Conservation (phyloP, 1,140 invertebrate genomes). For the Stegodyphus mimosarum region DNA sequence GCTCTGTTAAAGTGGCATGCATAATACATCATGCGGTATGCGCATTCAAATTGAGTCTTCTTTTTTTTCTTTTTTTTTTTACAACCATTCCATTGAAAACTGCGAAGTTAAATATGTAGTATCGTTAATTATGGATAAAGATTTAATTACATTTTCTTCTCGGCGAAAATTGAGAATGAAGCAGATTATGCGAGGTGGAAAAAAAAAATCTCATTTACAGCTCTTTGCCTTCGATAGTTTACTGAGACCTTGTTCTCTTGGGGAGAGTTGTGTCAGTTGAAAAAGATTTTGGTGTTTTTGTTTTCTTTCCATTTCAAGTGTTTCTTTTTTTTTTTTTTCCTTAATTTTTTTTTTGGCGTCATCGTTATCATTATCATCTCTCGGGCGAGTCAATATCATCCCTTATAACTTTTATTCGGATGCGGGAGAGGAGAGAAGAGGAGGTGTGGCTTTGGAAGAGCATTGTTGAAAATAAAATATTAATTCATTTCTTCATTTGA, state of each 20-base stretch:
- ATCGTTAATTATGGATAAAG: conserved; percentile 56
- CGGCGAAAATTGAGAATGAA: conserved; percentile 20
- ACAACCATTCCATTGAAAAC: neutral
- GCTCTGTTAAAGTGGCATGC: conserved; percentile 17
- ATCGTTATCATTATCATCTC: neutral
- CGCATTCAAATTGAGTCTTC: conserved; percentile 19
- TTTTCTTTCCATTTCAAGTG: conserved; percentile 7
- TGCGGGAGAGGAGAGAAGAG: neutral
- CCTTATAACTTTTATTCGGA: neutral
- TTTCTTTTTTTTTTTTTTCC: conserved; percentile 8
- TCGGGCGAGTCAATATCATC: no score
- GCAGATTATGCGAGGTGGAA: neutral
- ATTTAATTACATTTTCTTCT: conserved; percentile 58
- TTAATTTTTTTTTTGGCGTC: neutral
- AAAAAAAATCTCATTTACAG: conserved; percentile 38
- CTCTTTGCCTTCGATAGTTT: conserved; percentile 13
- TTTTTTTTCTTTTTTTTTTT: neutral
- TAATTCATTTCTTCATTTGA: conserved; percentile 50
- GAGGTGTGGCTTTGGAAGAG: no score
- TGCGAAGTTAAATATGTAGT: conserved; percentile 37
- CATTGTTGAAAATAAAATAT: conserved; percentile 37
- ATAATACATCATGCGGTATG: conserved; percentile 48
- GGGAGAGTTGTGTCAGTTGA: conserved; percentile 4
- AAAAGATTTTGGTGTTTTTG: neutral
- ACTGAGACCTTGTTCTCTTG: conserved; percentile 3